Evolutionary conservation across 2,113 vertebrate genomes (phyloP), one percentile per base, ranked within the genome.

Genomic region (Hippocampus guttulatus): DNA sequence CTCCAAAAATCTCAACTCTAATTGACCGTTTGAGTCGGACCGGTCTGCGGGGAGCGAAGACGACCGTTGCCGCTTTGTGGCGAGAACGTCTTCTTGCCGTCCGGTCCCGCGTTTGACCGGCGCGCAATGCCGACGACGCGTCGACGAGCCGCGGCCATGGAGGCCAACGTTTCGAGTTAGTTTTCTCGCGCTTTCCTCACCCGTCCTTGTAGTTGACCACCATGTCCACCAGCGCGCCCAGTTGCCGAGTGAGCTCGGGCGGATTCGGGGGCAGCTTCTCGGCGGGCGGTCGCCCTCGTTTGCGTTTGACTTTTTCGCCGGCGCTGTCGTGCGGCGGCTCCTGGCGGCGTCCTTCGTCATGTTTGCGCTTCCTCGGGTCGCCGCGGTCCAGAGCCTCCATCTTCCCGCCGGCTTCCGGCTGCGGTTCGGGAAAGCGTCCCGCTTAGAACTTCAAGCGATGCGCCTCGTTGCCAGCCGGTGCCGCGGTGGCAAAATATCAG

Each of bases 201-300:
- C 95, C 95, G 43, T 99, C 97, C 79, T 98, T 98, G 90, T 99
- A 99, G 92, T 97, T 98, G 81, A 98, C 95, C 62, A 98, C 97
- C 84, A 98, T 98, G 72, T 99, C 97, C n/a, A 98, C 95, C 83
- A 99, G 95, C 2, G 94, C 95, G 77, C 95, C 97, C 93, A 98
- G 97, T 76, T 94, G 96, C 83, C 95, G 95, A 21, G 97, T 98
- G 84, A 99, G 92, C 78, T 96, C 95, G 2, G 96, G 97, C 47
- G 96, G 97, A 70, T 99, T 99, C 21, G 97, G 97, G 15, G 96
- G 97, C 9, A 98, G 87, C 57, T 98, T 99, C 88, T 98, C 96
- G 2, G 96, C 97, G 1, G 97, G 97, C 20, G 97, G 97, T 70
- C 97, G 93, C 41, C 97, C 97, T 83, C 97, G 90, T 85, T 96